Base-by-base conservation (phyloP, 2,888 invertebrate genomes). In the Escarpia spicata region DNA sequence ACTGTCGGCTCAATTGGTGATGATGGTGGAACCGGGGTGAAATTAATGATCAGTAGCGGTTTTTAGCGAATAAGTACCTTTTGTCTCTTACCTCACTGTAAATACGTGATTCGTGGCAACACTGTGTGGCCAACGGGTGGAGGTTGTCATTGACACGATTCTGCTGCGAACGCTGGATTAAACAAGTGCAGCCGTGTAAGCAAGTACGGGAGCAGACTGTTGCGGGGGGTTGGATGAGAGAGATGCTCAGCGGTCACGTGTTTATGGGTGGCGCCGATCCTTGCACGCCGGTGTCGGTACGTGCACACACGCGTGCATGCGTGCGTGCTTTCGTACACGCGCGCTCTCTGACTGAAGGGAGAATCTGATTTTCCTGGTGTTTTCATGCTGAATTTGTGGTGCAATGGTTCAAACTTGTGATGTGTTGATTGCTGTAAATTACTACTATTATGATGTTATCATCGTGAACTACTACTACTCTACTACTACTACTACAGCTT, bases 301-400 rank as follows among this genome's bases (percentile, higher is more conserved):
- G 19, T 75, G 75, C 75, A 75, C 75, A 75, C 52, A 52, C 52
- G 52, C 52, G 9, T 52, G 52, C 52, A 15, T 52, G 52, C 75
- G 75, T 75, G 75, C 26, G 75, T 75, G 19, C 75, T 19, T 26
- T 75, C 75, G 19, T 75, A 6, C 75, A 26, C 26, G 75, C 75
- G 19, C n/a, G 75, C 75, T 75, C 75, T 75, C 75, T 26, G 75
- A 75, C 75, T 26, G 75, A 26, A 75, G 75, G 75, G 75, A 75
- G 75, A 75, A 75, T 75, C 75, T 26, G 75, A 75, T 75, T 75
- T 75, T 75, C 75, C 75, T 75, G 75, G 26, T 26, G 75, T 75
- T 26, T 75, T 75, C 75, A 75, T 75, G 75, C 75, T 75, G 75
- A 75, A 75, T 75, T 75, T 75, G 26, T 75, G 75, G 75, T 75